phyloP scores from a whole-genome alignment of 2,797 vertebrate species.

The Sebastes minor region DNA sequence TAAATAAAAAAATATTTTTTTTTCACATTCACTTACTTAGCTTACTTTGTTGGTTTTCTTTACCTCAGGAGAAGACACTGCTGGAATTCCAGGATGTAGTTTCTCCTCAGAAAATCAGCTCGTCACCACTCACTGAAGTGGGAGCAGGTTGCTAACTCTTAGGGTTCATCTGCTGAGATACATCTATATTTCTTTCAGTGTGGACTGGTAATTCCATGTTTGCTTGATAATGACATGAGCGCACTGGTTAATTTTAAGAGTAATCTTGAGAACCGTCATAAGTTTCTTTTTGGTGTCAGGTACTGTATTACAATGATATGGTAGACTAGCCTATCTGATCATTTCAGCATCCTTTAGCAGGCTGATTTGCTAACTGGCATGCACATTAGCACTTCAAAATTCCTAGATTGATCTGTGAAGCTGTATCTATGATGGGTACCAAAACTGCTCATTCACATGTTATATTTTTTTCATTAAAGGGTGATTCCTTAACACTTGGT shows the following conservation, averaged over 20 bases:
- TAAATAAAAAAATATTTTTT: constrained; percentile 80
- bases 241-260: constrained; percentile 46
- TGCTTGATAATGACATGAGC: constrained; percentile 60
- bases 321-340: constrained; percentile 68
- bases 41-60: constrained; percentile 80
- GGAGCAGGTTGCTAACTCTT: constrained; percentile 53
- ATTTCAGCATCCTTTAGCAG: constrained; percentile 76
- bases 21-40: constrained; percentile 85
- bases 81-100: constrained; percentile 57
- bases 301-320: constrained; percentile 66
- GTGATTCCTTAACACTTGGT: constrained; percentile 54
- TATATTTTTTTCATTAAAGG: constrained; percentile 60
- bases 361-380: constrained; percentile 82
- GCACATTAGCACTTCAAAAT: constrained; percentile 77
- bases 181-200: constrained; percentile 52
- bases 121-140: constrained; percentile 30
- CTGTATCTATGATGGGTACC: constrained; percentile 68
- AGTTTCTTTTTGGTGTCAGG: constrained; percentile 72
- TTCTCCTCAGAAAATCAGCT: constrained; percentile 61
- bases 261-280: constrained; percentile 54
- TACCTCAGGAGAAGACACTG: constrained; percentile 69
- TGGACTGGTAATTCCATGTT: constrained; percentile 47
- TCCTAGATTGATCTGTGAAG: constrained; percentile 73
- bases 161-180: constrained; percentile 53
- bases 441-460: constrained; percentile 65